Conservation (phyloP, 2,113 vertebrate genomes). For the Cranoglanis bouderius region DNA sequence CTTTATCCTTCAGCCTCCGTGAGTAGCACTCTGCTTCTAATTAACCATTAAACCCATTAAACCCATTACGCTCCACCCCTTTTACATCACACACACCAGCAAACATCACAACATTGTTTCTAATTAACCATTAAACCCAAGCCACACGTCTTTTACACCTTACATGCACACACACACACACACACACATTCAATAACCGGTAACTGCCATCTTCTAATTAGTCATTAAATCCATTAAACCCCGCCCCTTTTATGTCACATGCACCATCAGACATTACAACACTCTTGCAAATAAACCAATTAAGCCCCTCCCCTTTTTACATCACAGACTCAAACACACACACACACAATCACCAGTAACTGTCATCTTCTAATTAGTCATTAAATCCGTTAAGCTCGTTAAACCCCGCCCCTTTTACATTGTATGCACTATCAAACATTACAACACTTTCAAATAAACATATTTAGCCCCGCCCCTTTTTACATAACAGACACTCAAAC, state of each 20-base stretch:
- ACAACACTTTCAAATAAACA: no score
- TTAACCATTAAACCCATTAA: conserved; percentile 42
- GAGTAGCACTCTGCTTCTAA: conserved; percentile 56
- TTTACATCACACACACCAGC: neutral
- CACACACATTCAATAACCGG: conserved; percentile 35
- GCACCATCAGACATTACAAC: neutral
- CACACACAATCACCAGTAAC: neutral
- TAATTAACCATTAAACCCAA: neutral
- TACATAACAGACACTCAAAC: no score
- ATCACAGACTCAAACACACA: neutral
- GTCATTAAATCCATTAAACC: conserved; percentile 19
- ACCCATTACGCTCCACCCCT: conserved; percentile 30
- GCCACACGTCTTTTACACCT: neutral
- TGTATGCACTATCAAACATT: no score
- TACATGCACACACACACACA: neutral
- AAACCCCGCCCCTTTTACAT: conserved; percentile 24
- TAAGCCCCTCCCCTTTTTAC: conserved; percentile 24
- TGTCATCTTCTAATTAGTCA: conserved; percentile 19
- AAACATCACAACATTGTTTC: neutral
- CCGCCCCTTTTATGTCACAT: neutral
- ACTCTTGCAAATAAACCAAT: conserved; percentile 23
- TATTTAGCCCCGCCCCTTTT: conserved; percentile 19
- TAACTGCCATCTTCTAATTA: conserved; percentile 46
- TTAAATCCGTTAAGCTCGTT: conserved; percentile 34
- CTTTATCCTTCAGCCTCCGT: conserved; percentile 60